Percentiles rank a stretch among this genome's conserved stretches.
These are phyloP conservation scores for Fistularia commersonii DNA, from an alignment of 2,797 vertebrate genomes.

Conservation along the genomic window DNA sequence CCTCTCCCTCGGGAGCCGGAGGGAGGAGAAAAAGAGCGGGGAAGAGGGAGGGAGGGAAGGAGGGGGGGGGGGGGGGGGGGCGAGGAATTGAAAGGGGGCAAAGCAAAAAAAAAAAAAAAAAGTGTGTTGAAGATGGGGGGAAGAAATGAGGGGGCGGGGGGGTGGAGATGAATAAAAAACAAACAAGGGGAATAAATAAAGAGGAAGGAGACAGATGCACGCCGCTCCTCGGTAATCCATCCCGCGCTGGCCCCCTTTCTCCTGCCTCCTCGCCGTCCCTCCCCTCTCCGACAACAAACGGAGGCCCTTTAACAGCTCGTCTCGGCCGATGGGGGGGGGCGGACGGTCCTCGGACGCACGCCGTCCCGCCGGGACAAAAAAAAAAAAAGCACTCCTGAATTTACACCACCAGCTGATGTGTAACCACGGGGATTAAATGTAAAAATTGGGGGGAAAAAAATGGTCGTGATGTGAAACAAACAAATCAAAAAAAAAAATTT, in stretches of 20 bases:
- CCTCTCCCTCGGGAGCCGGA: constrained; percentile 72
- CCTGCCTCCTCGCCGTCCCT: constrained; percentile 10
- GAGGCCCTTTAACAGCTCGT: constrained; percentile 59
- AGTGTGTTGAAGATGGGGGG: constrained; percentile 61
- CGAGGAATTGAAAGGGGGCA: constrained; percentile 61
- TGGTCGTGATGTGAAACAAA: too few species aligned
- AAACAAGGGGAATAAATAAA: constrained; percentile 78
- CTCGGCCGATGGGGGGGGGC: too few species aligned
- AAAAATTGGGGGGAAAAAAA: too few species aligned
- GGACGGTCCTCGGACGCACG: too few species aligned
- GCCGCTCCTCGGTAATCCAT: constrained; percentile 67
- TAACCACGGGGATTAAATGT: too few species aligned
- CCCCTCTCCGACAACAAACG: constrained; percentile 33
- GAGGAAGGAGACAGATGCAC: constrained; percentile 74
- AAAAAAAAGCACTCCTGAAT: too few species aligned
- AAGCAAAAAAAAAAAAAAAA: too few species aligned
- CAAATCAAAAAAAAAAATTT: too few species aligned
- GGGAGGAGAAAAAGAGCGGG: constrained; percentile 34
- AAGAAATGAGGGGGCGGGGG: constrained; percentile 13
- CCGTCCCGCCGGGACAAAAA: too few species aligned
- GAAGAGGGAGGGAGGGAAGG: constrained; percentile 53
- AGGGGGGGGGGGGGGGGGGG: constrained; percentile 29
- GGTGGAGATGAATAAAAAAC: constrained; percentile 55
- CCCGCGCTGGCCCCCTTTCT: constrained; percentile 41
- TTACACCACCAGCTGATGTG: too few species aligned